Conservation (phyloP, 2,888 invertebrate species). For the Eilema griseolum region DNA sequence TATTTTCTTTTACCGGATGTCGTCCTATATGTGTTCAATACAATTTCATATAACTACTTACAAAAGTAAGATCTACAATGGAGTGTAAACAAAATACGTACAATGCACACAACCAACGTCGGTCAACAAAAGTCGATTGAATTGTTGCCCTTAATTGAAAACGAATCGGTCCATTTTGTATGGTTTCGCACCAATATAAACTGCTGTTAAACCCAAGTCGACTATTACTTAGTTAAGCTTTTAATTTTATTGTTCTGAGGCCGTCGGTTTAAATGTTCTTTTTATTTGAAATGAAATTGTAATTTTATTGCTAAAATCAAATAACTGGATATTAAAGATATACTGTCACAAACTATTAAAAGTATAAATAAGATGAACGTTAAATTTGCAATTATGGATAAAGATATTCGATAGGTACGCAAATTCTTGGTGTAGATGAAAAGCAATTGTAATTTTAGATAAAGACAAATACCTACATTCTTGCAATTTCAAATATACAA, state of each 20-base stretch:
- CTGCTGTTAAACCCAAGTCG: conserved; percentile 14
- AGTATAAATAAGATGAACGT: neutral
- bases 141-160: conserved; percentile 37
- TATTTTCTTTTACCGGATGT: neutral
- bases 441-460: too few species aligned
- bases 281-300: neutral
- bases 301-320: neutral
- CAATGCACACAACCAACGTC: neutral
- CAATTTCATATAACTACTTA: neutral
- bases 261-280: neutral
- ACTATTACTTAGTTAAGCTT: conserved; percentile 30
- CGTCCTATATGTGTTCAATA: neutral
- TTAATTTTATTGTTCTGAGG: conserved; percentile 21
- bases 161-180: conserved; percentile 31
- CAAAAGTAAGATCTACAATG: neutral
- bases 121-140: conserved; percentile 14
- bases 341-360: neutral
- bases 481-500: too few species aligned
- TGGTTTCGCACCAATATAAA: conserved; percentile 29
- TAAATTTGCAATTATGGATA: too few species aligned
- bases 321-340: neutral
- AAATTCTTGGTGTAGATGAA: neutral
- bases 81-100: neutral
- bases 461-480: too few species aligned
- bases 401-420: neutral